Percentiles rank a stretch among this genome's conserved stretches.
phyloP scores from a whole-genome alignment of 1,140 invertebrate species.

The silkworm (Bombyx mori) region DNA sequence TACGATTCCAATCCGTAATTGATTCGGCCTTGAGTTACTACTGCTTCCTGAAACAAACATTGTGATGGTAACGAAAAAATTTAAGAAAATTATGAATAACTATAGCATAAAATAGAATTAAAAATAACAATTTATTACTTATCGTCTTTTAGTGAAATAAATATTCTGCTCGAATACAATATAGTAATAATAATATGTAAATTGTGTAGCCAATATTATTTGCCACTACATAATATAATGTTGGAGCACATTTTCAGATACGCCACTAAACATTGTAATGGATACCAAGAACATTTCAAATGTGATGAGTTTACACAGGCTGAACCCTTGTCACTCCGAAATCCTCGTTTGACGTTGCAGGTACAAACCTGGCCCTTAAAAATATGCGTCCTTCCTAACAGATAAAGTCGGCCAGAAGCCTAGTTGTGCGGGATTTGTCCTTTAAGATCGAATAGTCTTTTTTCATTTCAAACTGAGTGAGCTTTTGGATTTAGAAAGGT shows the following conservation, averaged over 20 bases:
- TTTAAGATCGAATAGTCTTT: no score
- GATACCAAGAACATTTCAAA: constrained; percentile 11
- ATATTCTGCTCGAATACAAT: neutral
- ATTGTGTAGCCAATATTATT: neutral
- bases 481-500: no score
- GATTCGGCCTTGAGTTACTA: constrained; percentile 8
- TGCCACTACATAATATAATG: neutral
- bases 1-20: constrained; percentile 15
- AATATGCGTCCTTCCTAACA: constrained; percentile 6
- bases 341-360: constrained; percentile 10
- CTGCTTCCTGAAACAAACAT: neutral
- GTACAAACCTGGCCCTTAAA: constrained; percentile 5
- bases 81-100: no score
- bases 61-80: no score
- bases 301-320: constrained; percentile 10
- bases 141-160: neutral
- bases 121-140: no score
- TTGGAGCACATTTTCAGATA: neutral
- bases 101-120: no score
- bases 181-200: neutral
- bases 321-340: constrained; percentile 13
- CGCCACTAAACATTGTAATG: constrained; percentile 8
- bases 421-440: no score
- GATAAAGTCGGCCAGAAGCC: no score
- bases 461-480: no score